Evolutionary conservation across 2,113 vertebrate genomes (phyloP), one percentile per base, ranked within the genome.

Genomic region (Labrus mixtus): DNA sequence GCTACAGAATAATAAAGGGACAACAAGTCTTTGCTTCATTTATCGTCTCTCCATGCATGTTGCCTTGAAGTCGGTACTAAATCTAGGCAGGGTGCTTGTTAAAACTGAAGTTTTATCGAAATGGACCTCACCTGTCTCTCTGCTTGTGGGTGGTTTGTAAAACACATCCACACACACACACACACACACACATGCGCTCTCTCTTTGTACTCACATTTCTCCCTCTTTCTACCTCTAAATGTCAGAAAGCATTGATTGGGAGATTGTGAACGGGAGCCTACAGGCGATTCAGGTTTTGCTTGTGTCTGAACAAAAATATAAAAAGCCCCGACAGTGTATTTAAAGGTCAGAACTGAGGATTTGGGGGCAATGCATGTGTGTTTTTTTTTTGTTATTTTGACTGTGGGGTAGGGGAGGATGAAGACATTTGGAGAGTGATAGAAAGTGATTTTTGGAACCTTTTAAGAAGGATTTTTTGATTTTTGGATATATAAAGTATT

Each of bases 221-320:
- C 6, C 15, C 12, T 59, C 25, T 25, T 10, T 13, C 48, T 54
- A 15, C 15, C 50, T 29, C 59, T 39, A 79, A 92, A 90, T 92
- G 91, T 91, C 91, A 92, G 74, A 82, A 83, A 61, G 63, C 88
- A 90, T 91, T 74, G 89, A 90, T 84, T 83, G 29, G 72, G 59
- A 66, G 70, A 85, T 53, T 64, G 80, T 84, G 82, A 90, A 73
- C 58, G 78, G 66, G 63, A 84, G 75, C 83, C 90, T 6, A n/a
- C 12, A 9, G 82, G 88, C 82, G 43, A 48, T 76, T 88, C 83
- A 81, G 53, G 53, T 90, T 90, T 74, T 59, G 29, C 85, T 87
- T 85, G 81, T 62, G 57, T 84, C 70, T 89, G 63, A 65, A 59
- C 65, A 72, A 73, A 87, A 51, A 87, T 54, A 17, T 61, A 41